Evolutionary conservation across 2,888 invertebrate species (phyloP).

Genomic region (Phoenoteleia sp.): DNA sequence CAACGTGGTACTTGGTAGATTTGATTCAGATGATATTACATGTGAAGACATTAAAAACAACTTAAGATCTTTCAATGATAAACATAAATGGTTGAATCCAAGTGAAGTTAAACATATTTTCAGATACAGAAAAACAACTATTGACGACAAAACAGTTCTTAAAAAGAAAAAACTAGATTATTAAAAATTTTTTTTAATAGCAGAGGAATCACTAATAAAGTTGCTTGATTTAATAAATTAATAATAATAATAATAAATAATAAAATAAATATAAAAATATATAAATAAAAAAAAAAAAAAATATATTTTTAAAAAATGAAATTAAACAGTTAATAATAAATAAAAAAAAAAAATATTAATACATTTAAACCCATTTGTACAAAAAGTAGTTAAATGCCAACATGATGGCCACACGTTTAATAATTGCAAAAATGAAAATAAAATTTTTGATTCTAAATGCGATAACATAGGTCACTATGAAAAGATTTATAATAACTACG

Average conservation of each 20-base stretch:
- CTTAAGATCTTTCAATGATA: background rate
- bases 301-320: too few relatives aligned
- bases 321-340: too few relatives aligned
- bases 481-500: background rate
- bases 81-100: background rate
- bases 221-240: background rate
- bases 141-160: too few relatives aligned
- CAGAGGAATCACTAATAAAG: background rate
- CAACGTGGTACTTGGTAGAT: background rate
- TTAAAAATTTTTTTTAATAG: background rate
- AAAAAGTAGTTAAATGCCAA: background rate
- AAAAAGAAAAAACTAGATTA: background rate
- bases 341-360: too few relatives aligned
- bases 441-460: background rate
- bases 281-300: too few relatives aligned
- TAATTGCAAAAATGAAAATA: background rate
- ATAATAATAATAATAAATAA: too few relatives aligned
- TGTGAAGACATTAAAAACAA: background rate
- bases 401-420: background rate
- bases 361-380: constrained; percentile 14
- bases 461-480: background rate
- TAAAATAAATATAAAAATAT: too few relatives aligned
- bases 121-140: background rate
- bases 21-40: background rate
- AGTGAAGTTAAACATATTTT: background rate